Evolutionary conservation across 1,140 invertebrate genomes (phyloP).

Genomic region (Pygmarrhopalites habei): DNA sequence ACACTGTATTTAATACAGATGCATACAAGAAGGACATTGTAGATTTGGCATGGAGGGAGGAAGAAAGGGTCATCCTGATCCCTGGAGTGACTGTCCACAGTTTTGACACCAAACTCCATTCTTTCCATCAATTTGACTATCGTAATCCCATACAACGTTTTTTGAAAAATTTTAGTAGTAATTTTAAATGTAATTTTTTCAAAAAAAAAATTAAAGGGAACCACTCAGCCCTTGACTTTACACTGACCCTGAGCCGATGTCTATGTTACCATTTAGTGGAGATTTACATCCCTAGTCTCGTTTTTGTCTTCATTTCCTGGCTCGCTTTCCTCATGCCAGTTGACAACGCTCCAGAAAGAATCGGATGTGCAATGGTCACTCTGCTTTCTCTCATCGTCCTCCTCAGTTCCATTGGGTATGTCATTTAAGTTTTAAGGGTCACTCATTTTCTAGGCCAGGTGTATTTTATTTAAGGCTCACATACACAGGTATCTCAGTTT

Average conservation of each 20-base stretch:
- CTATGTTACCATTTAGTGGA: slow-evolving; percentile 54
- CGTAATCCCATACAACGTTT: no score
- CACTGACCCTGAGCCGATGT: slow-evolving; percentile 51
- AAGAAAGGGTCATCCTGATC: no score
- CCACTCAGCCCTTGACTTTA: slow-evolving; percentile 14
- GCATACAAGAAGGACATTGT: no score
- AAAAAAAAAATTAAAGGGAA: no score
- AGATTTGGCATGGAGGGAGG: no score
- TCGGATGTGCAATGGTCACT: slow-evolving; percentile 54
- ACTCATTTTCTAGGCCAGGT: not conserved
- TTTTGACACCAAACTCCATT: no score
- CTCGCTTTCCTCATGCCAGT: slow-evolving; percentile 58
- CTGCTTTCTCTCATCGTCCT: slow-evolving; percentile 55
- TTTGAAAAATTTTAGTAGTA: no score
- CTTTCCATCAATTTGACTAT: no score
- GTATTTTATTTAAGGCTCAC: not conserved
- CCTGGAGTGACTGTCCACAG: no score
- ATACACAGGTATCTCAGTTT: no score
- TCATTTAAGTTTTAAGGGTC: not conserved
- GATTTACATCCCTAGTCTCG: slow-evolving; percentile 54
- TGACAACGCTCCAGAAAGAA: slow-evolving; percentile 54
- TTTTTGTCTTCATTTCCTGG: slow-evolving; percentile 60
- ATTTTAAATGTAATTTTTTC: no score
- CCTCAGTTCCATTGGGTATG: slow-evolving; percentile 56
- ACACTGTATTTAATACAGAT: no score